Percentiles rank a stretch among this genome's conserved stretches.
Conservation (phyloP, 2,888 invertebrate genomes). For the Euspilapteryx auroguttella region DNA sequence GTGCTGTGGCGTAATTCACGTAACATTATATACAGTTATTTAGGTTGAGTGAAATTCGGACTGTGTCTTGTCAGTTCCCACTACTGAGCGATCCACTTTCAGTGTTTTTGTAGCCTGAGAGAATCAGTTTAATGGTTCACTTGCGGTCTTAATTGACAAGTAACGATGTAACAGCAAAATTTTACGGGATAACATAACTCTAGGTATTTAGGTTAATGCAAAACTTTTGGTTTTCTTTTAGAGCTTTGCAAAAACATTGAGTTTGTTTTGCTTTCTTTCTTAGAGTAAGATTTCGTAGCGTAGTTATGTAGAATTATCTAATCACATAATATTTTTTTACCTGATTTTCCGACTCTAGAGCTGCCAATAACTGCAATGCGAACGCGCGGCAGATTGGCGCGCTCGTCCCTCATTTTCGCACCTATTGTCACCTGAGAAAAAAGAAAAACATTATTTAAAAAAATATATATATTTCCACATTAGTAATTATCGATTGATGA, state of each 20-base stretch:
- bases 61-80: slow-evolving; percentile 3
- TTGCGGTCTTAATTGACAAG: slow-evolving; percentile 2
- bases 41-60: slow-evolving; percentile 1
- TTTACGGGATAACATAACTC: neutral
- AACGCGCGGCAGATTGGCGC: slow-evolving; percentile 64
- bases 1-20: slow-evolving; percentile 17
- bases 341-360: slow-evolving; percentile 79
- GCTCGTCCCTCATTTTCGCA: slow-evolving; percentile 68
- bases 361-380: slow-evolving; percentile 76
- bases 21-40: slow-evolving; percentile 20
- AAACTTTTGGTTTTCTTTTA: neutral
- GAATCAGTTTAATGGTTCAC: slow-evolving; percentile 3
- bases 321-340: slow-evolving; percentile 61
- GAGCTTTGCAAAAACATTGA: too few species aligned
- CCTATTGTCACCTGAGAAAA: too few species aligned
- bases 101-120: slow-evolving; percentile 2
- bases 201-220: neutral
- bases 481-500: too few species aligned
- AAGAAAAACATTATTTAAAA: too few species aligned
- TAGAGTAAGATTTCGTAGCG: too few species aligned
- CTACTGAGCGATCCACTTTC: slow-evolving; percentile 4
- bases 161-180: neutral
- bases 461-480: too few species aligned
- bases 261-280: too few species aligned
- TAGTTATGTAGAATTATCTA: too few species aligned